Percentiles rank a stretch among this genome's conserved stretches.
These are phyloP conservation scores for Crocallis elinguaria DNA, from an alignment of 2,888 invertebrate species.

Conservation along the genomic window DNA sequence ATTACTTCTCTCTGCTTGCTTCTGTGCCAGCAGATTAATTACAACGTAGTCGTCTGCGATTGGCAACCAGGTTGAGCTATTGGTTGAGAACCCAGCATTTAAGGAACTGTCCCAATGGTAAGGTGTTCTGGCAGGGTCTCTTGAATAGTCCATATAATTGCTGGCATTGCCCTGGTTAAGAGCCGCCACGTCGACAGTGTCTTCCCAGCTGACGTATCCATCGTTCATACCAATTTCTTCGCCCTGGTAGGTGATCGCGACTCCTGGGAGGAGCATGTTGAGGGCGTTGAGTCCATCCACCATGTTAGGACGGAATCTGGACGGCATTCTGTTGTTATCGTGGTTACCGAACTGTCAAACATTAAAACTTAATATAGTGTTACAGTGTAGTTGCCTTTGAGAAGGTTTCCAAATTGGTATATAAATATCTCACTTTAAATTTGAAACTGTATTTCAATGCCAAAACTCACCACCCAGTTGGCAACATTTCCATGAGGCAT, in stretches of 20 bases:
- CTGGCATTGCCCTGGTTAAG: slow-evolving; percentile 80
- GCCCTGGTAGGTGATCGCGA: slow-evolving; percentile 91
- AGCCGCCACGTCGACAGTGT: slow-evolving; percentile 85
- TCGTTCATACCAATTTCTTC: slow-evolving; percentile 91
- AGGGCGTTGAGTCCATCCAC: slow-evolving; percentile 89
- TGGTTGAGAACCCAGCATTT: slow-evolving; percentile 86
- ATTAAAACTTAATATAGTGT: background rate
- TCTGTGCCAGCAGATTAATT: slow-evolving; percentile 83
- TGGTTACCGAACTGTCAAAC: slow-evolving; percentile 87
- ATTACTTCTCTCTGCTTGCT: slow-evolving; percentile 76
- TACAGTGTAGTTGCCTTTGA: background rate
- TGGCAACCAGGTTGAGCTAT: slow-evolving; percentile 86
- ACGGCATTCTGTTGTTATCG: slow-evolving; percentile 86
- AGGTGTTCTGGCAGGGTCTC: slow-evolving; percentile 87
- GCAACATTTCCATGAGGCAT: slow-evolving; percentile 84
- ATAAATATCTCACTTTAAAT: no score
- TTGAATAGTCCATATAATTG: slow-evolving; percentile 70
- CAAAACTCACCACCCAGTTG: slow-evolving; percentile 86
- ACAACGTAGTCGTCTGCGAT: slow-evolving; percentile 85
- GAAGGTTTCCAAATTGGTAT: background rate
- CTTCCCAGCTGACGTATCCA: slow-evolving; percentile 81
- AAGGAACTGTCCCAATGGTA: slow-evolving; percentile 86
- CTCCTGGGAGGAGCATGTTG: slow-evolving; percentile 89
- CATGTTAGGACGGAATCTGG: slow-evolving; percentile 86
- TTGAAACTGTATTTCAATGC: background rate